Evolutionary conservation across 2,797 vertebrate species (phyloP), one percentile per base, ranked within the genome.

Genomic region (Syngnathus acus): DNA sequence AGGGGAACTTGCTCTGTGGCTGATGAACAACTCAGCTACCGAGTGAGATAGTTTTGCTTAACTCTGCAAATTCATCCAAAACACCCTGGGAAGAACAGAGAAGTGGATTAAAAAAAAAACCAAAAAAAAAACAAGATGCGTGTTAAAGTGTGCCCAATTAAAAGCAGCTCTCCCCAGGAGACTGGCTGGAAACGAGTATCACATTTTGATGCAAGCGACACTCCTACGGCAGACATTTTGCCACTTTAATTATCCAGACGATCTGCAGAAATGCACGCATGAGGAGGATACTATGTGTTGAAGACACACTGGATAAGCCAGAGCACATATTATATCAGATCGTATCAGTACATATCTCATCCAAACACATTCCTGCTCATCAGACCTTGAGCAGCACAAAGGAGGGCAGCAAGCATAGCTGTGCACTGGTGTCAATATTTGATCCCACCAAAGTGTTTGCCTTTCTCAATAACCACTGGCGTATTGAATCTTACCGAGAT

Each of bases 111-210:
- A 75, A 65, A 83, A 74, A 68, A 50, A 72, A 26, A 26, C 23
- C 1, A 26, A 26, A 32, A 32, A 32, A 32, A 32, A 32, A 32
- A 32, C 32, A 32, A 32, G 32, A 72, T 54, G 67, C 74, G 71
- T 82, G 78, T 81, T 81, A 68, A 85, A 84, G 75, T 77, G 65
- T 67, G 19, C 59, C 76, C 77, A 85, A 84, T 86, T 85, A 84
- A 82, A 83, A 79, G 48, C 23, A 9, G 26, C 13, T 14, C 64
- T 62, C 71, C 82, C 65, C 64, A 2, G 66, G 84, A 78, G 73
- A 70, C 66, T 1, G 1, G 37, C 17, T 48, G 72, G 59, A 72
- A 82, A 78, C 47, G 70, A 81, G 69, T 67, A 43, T 2, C 42
- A 67, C 65, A 39, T 71, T 76, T 78, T 70, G 68, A 74, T 66